Evolutionary conservation across 2,797 vertebrate genomes (phyloP), one percentile per base, ranked within the genome.

Genomic region (Petrocephalus schoutedeni): DNA sequence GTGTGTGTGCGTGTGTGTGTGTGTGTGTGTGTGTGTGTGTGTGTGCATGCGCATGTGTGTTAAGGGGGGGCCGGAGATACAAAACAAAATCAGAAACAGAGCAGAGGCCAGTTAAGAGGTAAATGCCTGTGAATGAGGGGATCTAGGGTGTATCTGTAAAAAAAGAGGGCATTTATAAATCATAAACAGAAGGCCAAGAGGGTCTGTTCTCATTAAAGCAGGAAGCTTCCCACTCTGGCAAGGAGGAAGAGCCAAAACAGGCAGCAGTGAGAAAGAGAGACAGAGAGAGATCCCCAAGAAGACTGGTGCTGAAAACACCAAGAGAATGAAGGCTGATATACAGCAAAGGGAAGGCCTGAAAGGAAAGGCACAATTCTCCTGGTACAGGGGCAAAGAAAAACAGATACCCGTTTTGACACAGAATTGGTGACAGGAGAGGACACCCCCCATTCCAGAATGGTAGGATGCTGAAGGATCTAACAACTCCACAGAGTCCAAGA

Each of bases 191-290:
- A 36, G 28, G 84, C 28, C 54, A 21, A 36, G 84, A 41, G 56
- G 84, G 12, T 86, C 23, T 57, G 84, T n/a, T 85, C 53, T 58
- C 49, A 86, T 58, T 57, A 86, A 86, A 86, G 28, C 84, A 57
- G 56, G 84, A 45, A 3, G 84, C 28, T 3, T 86, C 84, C 56
- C 56, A 41, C 53, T 86, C 23, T 58, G 54, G 54, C 8, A 54
- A 58, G 53, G 83, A 28, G 83, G 83, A 56, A 54, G 53, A 85
- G 53, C 83, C 53, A 23, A 85, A 19, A 56, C 21, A 32, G 53
- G 4, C 83, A 85, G 83, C 1, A 32, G 83, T 23, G 23, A 28
- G 23, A 3, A 16, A 12, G 82, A 85, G 83, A 85, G 53, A 36
- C 0, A 45, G 74, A 41, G n/a, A 83, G 49, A 28, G 49, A 54